phyloP scores from a whole-genome alignment of 2,797 vertebrate genomes.

The Xiphorhynchus erythropygius region DNA sequence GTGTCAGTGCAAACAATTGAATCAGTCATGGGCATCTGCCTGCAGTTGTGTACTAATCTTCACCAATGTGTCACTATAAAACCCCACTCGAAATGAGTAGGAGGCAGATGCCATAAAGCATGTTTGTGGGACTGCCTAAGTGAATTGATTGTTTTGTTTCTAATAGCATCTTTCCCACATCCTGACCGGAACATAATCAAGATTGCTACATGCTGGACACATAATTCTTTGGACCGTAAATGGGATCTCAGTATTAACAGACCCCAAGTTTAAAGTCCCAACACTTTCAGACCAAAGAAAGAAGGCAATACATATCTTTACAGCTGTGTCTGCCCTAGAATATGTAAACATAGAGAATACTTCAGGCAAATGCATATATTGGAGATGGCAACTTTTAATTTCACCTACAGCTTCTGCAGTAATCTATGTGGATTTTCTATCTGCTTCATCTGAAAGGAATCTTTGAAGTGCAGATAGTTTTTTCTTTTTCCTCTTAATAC shows the following conservation, averaged over 20 bases:
- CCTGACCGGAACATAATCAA: constrained; percentile 60
- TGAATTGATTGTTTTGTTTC: constrained; percentile 67
- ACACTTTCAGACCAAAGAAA: neutral
- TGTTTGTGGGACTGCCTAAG: constrained; percentile 57
- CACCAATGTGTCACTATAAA: constrained; percentile 61
- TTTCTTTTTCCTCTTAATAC: constrained; percentile 12
- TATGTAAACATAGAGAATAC: constrained; percentile 12
- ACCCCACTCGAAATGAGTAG: constrained; percentile 53
- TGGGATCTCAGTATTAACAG: constrained; percentile 10
- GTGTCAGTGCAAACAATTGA: constrained; percentile 68
- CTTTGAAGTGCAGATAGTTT: constrained; percentile 62
- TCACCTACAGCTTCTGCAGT: constrained; percentile 38
- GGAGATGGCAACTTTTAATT: constrained; percentile 43
- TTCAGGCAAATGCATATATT: constrained; percentile 49
- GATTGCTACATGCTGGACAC: constrained; percentile 58
- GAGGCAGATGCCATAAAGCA: constrained; percentile 57
- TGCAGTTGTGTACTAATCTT: constrained; percentile 67
- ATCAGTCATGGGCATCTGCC: constrained; percentile 63
- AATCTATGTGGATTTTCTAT: constrained; percentile 48
- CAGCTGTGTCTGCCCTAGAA: neutral
- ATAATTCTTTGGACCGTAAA: constrained; percentile 41
- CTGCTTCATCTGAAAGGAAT: constrained; percentile 46
- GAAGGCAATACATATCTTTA: neutral
- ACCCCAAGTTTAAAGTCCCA: constrained; percentile 1
- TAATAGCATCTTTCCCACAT: constrained; percentile 66